These are phyloP conservation scores for Eulemur mongoz DNA, from an alignment of 2,797 vertebrate genomes.

Conservation along the genomic window DNA sequence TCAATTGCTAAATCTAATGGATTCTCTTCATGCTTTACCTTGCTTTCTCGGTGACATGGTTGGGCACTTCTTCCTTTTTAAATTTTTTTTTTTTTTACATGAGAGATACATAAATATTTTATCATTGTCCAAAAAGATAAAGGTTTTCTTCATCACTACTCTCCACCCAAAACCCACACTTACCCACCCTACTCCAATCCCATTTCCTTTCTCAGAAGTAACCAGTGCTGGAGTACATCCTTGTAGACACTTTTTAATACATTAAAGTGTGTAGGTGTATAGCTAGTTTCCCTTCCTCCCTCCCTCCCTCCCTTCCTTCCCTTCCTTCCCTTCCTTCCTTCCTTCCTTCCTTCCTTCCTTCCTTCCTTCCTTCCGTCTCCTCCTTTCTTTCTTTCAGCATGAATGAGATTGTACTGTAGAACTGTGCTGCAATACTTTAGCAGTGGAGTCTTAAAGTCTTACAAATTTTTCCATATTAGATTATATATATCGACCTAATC, in stretches of 20 bases:
- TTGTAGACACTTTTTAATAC: neutral
- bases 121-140: slow-evolving; percentile 1
- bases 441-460: neutral
- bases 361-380: neutral
- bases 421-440: neutral
- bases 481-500: neutral
- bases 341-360: neutral
- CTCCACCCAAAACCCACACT: neutral
- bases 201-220: slow-evolving; percentile 29
- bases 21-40: neutral
- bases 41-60: neutral
- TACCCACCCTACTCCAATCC: neutral
- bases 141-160: neutral
- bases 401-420: neutral
- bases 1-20: neutral
- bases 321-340: neutral
- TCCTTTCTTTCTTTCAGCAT: neutral
- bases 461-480: neutral
- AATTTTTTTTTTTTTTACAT: neutral
- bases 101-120: neutral
- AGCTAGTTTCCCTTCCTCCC: neutral
- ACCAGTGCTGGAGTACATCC: neutral
- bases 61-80: neutral
- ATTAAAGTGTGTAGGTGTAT: neutral
- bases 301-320: neutral